Conservation (phyloP, 1,140 invertebrate genomes). For the Penaeus chinensis region DNA sequence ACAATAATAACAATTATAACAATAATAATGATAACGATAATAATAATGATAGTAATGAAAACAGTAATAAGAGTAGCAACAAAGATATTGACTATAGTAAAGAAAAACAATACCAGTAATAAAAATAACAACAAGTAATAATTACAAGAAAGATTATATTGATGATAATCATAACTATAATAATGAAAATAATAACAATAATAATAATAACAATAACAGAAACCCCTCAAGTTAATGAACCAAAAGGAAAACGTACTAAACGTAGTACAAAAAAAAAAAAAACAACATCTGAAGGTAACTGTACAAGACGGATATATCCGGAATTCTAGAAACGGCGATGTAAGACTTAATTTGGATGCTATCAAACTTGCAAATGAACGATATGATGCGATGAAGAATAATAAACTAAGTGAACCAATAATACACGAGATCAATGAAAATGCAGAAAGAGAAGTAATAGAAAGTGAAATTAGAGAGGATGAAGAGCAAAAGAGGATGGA, state of each 20-base stretch:
- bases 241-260: too few relatives aligned
- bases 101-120: background rate
- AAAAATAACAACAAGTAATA: background rate
- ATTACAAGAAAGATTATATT: background rate
- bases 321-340: background rate
- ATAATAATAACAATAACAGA: conserved; percentile 4
- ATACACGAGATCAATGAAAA: too few relatives aligned
- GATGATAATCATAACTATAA: conserved; percentile 1
- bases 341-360: too few relatives aligned
- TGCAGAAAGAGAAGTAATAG: too few relatives aligned
- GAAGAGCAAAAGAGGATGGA: too few relatives aligned
- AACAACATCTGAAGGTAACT: background rate
- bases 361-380: too few relatives aligned
- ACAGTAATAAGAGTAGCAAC: background rate
- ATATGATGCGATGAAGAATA: too few relatives aligned
- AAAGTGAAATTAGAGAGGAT: too few relatives aligned
- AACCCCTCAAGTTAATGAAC: too few relatives aligned
- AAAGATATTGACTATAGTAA: background rate
- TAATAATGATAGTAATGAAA: background rate
- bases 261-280: too few relatives aligned
- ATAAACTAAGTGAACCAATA: too few relatives aligned
- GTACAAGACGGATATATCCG: background rate
- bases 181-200: background rate
- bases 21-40: background rate
- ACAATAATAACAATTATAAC: background rate